Percentiles rank a stretch among this genome's conserved stretches.
Conservation (phyloP, 1,140 invertebrate genomes). For the Augochlora pura region DNA sequence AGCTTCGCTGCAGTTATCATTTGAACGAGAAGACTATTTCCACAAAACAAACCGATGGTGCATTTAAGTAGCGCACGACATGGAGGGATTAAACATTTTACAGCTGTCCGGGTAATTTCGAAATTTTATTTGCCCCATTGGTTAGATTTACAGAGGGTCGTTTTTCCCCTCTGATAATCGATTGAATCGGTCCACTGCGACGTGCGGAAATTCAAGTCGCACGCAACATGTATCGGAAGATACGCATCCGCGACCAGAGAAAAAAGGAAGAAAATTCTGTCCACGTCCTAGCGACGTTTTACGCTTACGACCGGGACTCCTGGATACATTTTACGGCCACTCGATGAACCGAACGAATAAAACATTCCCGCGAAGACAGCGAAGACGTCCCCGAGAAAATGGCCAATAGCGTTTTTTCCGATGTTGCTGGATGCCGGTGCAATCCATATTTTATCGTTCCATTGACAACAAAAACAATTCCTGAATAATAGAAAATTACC, state of each 20-base stretch:
- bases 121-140: constrained; percentile 2
- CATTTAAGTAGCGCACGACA: background rate
- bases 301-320: background rate
- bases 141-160: constrained; percentile 6
- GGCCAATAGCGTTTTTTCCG: background rate
- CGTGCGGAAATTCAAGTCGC: background rate
- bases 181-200: background rate
- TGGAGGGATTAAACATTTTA: constrained; percentile 26
- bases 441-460: background rate
- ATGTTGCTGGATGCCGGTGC: background rate
- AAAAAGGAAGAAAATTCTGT: background rate
- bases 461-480: background rate
- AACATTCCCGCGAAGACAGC: constrained; percentile 21
- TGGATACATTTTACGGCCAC: constrained; percentile 10
- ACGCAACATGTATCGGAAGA: background rate
- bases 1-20: too few species aligned
- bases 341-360: constrained; percentile 21
- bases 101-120: background rate
- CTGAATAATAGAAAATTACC: background rate
- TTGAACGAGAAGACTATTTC: background rate
- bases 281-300: constrained; percentile 11
- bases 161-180: background rate
- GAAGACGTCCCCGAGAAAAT: constrained; percentile 6
- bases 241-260: background rate
- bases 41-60: background rate